Percentiles rank a stretch among this genome's conserved stretches.
Conservation (phyloP, 2,113 vertebrate genomes). For the Callopanchax toddi region DNA sequence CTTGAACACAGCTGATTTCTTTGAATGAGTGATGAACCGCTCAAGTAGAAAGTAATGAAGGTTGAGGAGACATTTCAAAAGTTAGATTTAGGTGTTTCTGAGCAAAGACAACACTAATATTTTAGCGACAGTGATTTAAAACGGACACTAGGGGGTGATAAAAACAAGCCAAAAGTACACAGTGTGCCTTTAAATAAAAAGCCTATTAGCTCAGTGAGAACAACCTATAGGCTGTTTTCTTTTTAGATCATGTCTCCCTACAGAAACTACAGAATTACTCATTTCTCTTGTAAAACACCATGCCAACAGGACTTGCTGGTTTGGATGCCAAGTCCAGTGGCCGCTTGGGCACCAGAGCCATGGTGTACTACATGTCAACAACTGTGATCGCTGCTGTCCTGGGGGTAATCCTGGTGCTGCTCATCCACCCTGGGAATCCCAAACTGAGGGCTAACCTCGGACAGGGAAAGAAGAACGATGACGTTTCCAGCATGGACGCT, state of each 20-base stretch:
- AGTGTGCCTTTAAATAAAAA: too few relatives aligned
- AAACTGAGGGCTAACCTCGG: conserved; percentile 93
- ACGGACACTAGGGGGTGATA: too few relatives aligned
- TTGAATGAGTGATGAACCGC: too few relatives aligned
- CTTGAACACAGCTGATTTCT: too few relatives aligned
- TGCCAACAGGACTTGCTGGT: conserved; percentile 88
- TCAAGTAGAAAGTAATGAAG: too few relatives aligned
- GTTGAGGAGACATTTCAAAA: too few relatives aligned
- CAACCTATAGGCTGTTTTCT: neutral
- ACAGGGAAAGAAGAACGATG: conserved; percentile 94
- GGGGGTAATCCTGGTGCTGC: conserved; percentile 92
- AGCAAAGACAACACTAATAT: too few relatives aligned
- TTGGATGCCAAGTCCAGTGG: conserved; percentile 98
- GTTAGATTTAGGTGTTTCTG: too few relatives aligned
- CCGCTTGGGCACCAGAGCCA: conserved; percentile 93
- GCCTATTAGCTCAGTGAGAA: neutral
- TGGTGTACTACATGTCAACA: conserved; percentile 98
- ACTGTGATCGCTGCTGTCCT: conserved; percentile 94
- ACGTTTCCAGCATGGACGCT: conserved; percentile 96
- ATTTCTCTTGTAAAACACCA: neutral
- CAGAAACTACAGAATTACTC: neutral
- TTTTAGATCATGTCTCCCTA: neutral
- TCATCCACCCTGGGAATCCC: conserved; percentile 96
- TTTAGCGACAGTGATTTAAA: too few relatives aligned
- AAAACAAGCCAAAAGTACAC: too few relatives aligned